Evolutionary conservation across 1,140 invertebrate genomes (phyloP).

Genomic region (Aphis craccivora): DNA sequence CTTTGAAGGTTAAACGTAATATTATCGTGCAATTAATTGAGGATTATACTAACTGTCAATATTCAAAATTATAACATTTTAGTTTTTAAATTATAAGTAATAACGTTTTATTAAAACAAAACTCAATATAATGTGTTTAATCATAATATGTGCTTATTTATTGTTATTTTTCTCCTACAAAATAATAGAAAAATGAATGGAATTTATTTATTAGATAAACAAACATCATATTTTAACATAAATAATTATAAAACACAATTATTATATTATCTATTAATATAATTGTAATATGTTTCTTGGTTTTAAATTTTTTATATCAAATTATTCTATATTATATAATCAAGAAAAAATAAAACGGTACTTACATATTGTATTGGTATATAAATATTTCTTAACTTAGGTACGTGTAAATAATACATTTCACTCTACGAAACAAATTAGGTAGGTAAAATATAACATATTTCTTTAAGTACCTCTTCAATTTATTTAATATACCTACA

Average conservation of each 20-base stretch:
- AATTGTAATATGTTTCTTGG: neutral
- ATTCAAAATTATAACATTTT: too few relatives aligned
- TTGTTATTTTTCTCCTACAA: neutral
- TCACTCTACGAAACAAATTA: neutral
- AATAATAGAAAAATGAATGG: neutral
- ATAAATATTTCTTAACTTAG: neutral
- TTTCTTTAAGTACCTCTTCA: neutral
- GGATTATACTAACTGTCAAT: too few relatives aligned
- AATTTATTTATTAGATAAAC: neutral
- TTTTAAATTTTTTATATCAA: neutral
- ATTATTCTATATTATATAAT: neutral
- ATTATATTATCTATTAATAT: neutral
- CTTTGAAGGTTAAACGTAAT: neutral
- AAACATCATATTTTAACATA: neutral
- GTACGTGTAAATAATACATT: neutral
- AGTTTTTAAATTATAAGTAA: too few relatives aligned
- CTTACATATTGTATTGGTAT: neutral
- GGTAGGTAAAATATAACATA: neutral
- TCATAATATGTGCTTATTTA: neutral
- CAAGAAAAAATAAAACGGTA: neutral
- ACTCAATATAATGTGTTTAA: neutral
- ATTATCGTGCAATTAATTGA: neutral
- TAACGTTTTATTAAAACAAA: too few relatives aligned
- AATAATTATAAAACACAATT: neutral
- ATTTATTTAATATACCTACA: neutral